Percentiles rank a stretch among this genome's conserved stretches.
phyloP scores from a whole-genome alignment of 1,140 invertebrate genomes.

The Aplysia californica region DNA sequence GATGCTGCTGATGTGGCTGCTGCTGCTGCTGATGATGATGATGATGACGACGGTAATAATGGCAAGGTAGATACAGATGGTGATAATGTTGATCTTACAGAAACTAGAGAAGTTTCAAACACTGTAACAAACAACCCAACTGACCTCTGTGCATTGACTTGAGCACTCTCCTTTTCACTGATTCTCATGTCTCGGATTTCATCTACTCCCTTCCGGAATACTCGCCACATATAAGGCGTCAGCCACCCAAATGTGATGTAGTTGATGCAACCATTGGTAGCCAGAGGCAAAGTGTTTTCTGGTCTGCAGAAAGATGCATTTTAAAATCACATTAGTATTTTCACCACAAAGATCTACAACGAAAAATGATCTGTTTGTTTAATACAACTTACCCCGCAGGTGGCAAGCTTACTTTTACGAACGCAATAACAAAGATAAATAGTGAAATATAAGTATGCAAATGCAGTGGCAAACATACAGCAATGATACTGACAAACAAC shows the following conservation, averaged over 20 bases:
- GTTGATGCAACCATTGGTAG: constrained; percentile 71
- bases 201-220: constrained; percentile 69
- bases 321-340: no score
- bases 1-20: no score
- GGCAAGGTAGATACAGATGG: no score
- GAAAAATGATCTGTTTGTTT: no score
- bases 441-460: background rate
- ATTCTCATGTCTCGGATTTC: constrained; percentile 69
- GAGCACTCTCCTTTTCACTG: constrained; percentile 70
- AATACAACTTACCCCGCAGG: background rate
- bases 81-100: no score
- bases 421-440: background rate
- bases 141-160: constrained; percentile 60
- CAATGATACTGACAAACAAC: background rate
- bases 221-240: constrained; percentile 71
- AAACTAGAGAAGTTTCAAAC: no score
- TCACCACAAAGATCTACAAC: no score
- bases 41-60: no score
- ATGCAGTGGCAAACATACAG: background rate
- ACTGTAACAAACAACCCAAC: no score
- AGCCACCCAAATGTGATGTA: constrained; percentile 75
- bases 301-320: background rate
- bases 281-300: constrained; percentile 65
- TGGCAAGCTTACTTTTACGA: background rate
- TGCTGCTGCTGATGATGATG: no score